Conservation (phyloP, 64 coral and sea anemone species). For the Montipora efflorescens region DNA sequence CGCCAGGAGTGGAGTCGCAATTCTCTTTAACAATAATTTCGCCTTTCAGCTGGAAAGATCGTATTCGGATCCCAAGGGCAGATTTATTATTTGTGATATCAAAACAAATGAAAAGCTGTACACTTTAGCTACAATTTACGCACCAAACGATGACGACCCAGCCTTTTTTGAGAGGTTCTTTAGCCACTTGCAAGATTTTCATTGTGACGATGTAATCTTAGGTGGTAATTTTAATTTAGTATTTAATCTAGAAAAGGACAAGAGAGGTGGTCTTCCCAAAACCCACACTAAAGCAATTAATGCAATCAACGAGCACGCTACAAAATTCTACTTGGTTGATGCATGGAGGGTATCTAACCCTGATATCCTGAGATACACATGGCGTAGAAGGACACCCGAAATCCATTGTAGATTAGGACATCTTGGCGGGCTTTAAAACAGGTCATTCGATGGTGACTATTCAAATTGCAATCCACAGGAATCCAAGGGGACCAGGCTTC, state of each 20-base stretch:
- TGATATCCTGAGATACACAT: too few species aligned
- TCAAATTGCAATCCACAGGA: not conserved
- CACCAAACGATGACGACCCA: conserved; percentile 6
- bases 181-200: not conserved
- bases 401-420: not conserved
- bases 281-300: too few species aligned
- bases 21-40: too few species aligned
- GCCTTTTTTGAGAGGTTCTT: not conserved
- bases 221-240: not conserved
- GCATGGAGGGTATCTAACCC: too few species aligned
- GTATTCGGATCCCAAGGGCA: too few species aligned
- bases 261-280: too few species aligned
- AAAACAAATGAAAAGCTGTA: not conserved
- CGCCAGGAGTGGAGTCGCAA: too few species aligned
- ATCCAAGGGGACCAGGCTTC: not conserved
- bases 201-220: not conserved
- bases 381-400: not conserved
- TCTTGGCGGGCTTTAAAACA: not conserved
- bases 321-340: too few species aligned
- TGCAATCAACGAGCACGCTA: too few species aligned
- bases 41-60: too few species aligned
- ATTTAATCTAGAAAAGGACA: not conserved
- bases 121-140: conserved; percentile 9
- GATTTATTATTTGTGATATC: too few species aligned
- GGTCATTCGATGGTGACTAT: not conserved